These are phyloP conservation scores for Vulpes vulpes DNA, from an alignment of 2,113 vertebrate genomes.

Conservation along the genomic window DNA sequence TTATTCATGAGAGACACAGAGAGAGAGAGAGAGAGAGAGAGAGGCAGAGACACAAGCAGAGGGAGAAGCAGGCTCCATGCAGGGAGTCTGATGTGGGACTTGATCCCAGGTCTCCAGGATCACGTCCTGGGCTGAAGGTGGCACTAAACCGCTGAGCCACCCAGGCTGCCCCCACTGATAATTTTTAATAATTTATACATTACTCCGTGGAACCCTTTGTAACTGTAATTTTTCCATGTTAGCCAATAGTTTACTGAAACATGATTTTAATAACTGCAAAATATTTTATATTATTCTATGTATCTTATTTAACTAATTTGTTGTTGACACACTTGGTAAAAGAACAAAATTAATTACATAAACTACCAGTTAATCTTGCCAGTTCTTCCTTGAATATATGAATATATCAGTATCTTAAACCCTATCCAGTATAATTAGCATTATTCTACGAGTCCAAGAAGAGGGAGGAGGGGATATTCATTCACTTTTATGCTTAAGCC, in stretches of 20 bases:
- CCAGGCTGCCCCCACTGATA: not conserved
- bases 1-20: too few relatives aligned
- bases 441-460: not conserved
- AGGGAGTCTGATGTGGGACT: too few relatives aligned
- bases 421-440: not conserved
- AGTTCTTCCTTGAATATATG: conserved; percentile 24
- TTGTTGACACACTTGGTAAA: conserved; percentile 12
- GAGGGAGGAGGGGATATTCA: not conserved
- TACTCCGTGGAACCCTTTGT: not conserved
- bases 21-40: too few relatives aligned
- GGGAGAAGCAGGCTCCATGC: too few relatives aligned
- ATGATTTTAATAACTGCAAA: conserved; percentile 11
- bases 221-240: not conserved
- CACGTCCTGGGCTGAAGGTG: too few relatives aligned
- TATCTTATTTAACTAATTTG: not conserved
- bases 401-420: not conserved
- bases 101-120: too few relatives aligned
- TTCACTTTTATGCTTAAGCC: conserved; percentile 22
- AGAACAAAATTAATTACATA: conserved; percentile 7
- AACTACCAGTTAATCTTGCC: not conserved
- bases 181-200: not conserved
- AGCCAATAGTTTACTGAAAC: not conserved
- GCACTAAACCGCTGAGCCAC: too few relatives aligned
- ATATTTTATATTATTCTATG: not conserved
- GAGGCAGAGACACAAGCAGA: too few relatives aligned